Percentiles rank a stretch among this genome's conserved stretches.
These are phyloP conservation scores for Drosophila oshimai DNA, from an alignment of 1,140 invertebrate genomes.

Conservation along the genomic window DNA sequence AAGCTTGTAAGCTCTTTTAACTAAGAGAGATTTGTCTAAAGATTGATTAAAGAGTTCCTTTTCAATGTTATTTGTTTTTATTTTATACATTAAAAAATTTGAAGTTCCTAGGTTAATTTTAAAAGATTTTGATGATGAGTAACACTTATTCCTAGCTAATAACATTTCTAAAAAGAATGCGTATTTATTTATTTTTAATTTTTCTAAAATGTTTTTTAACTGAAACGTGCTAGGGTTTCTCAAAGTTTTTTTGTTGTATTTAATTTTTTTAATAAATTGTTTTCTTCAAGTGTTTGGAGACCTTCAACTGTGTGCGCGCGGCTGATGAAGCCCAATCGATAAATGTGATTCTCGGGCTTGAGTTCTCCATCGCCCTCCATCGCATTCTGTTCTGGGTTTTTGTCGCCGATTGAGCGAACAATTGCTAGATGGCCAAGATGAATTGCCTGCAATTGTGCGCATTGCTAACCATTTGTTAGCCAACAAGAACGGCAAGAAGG, in stretches of 20 bases:
- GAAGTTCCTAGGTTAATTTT: too few relatives aligned
- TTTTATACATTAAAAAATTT: not conserved
- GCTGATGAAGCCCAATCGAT: constrained; percentile 69
- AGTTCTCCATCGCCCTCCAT: not conserved
- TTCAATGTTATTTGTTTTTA: not conserved
- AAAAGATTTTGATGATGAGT: too few relatives aligned
- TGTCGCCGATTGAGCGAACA: constrained; percentile 72
- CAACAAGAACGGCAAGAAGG: constrained; percentile 6
- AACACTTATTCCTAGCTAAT: too few relatives aligned
- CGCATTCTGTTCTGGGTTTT: constrained; percentile 43
- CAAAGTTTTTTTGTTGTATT: not conserved
- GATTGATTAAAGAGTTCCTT: too few relatives aligned
- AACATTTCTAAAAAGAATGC: too few relatives aligned
- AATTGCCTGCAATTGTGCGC: constrained; percentile 79
- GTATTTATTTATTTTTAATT: not conserved
- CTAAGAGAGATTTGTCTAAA: too few relatives aligned
- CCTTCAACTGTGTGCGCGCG: constrained; percentile 32
- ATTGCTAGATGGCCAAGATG: constrained; percentile 71
- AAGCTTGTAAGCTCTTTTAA: too few relatives aligned
- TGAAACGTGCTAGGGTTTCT: too few relatives aligned
- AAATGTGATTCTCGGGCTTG: constrained; percentile 46
- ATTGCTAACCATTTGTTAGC: constrained; percentile 70
- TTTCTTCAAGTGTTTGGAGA: not conserved
- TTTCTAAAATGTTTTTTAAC: not conserved
- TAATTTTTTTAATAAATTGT: not conserved